Evolutionary conservation across 2,113 vertebrate species (phyloP).

Genomic region (Chaetops frenatus): DNA sequence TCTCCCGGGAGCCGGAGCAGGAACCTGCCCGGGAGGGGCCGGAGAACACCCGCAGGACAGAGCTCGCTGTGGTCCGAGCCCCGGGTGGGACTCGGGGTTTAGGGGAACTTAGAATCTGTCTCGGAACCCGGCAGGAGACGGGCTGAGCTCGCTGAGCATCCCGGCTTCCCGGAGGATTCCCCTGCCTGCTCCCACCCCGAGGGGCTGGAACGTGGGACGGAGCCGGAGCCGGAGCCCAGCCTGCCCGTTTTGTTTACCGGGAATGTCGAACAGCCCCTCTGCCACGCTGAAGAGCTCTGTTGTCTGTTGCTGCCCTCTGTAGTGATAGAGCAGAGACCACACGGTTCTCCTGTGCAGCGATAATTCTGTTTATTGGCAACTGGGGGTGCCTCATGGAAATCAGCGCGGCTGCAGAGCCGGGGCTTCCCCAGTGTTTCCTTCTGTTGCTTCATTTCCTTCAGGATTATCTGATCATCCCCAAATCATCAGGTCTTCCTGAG

Average conservation of each 20-base stretch:
- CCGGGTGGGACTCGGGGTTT: neutral
- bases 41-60: too few species aligned
- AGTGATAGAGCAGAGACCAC: constrained; percentile 71
- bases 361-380: neutral
- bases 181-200: neutral
- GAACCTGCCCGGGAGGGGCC: too few species aligned
- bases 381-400: accelerated
- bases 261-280: constrained; percentile 19
- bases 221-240: neutral
- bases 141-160: neutral
- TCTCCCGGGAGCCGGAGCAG: neutral
- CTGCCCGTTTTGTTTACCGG: constrained; percentile 60
- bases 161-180: neutral
- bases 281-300: constrained; percentile 52
- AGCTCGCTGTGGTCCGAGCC: neutral
- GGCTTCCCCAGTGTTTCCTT: neutral
- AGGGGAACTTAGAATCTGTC: too few species aligned
- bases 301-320: constrained; percentile 82
- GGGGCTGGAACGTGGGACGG: neutral
- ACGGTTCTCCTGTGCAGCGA: neutral
- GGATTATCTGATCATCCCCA: neutral
- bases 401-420: neutral
- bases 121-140: too few species aligned
- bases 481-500: neutral
- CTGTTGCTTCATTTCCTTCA: neutral